Base-by-base conservation (phyloP, 1,140 invertebrate species). In the Cotesia typhae region DNA sequence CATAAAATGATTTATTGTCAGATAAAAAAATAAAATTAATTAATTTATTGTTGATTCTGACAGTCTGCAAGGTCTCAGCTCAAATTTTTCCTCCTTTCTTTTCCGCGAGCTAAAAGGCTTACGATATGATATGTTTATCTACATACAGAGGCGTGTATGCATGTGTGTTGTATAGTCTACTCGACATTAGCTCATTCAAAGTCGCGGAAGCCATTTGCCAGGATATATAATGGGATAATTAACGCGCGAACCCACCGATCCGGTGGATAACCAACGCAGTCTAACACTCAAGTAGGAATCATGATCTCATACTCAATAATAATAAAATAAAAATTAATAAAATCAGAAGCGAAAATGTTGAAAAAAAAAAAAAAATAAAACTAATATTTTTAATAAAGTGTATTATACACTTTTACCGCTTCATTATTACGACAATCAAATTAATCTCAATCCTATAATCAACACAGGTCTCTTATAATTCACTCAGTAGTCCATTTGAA, bases 141-240 rank as follows among this genome's bases (percentile, higher is more conserved):
- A 20, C 57, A 7, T 3, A 35, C 60, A 7, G 9, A 20, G 60
- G 10, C 60, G 20, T 37, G 12, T 59, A 6, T 59, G 6, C 12
- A 28, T 28, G n/a, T 57, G 5, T 17, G 17, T 28, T 35, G 20
- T 37, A 37, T 37, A 61, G 17, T 61, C 10, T 61, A 12, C 7
- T 41, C n/a, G 4, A 12, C 63, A 65, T 37, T 65, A 14, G 36
- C 41, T 38, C 10, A 55, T 55, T 20, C 53, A 55, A n/a, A 35
- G 47, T 71, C 71, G 61, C 73, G 70, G 70, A 74, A 74, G 67
- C 67, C 69, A 76, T 76, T 74, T 74, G 67, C 73, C 70, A 74
- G 67, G 55, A 65, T 68, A 67, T 28, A 35, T 74, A 76, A 74
- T 76, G 67, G 71, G 70, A 73, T 76, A 76, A 76, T 76, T 76